Conservation (phyloP, 1,140 invertebrate genomes). For the Tetramorium alpestre region DNA sequence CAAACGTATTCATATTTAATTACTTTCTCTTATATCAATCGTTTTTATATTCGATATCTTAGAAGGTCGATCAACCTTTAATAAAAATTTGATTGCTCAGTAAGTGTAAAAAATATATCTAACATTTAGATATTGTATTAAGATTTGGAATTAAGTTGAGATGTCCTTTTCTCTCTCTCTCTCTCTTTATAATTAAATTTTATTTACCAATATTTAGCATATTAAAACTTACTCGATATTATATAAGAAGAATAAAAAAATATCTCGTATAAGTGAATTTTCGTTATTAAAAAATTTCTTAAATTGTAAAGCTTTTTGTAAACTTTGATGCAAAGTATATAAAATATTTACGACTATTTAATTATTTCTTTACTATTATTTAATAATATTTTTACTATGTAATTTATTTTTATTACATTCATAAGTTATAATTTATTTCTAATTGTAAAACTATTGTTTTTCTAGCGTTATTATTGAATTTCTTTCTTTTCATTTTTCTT, state of each 20-base stretch:
- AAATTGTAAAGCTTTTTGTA: not conserved
- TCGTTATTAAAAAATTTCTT: not conserved
- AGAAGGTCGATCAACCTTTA: not conserved
- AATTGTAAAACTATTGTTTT: constrained; percentile 11
- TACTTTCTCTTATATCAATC: not conserved
- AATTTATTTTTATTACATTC: not conserved
- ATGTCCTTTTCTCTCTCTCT: not conserved
- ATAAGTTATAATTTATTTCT: not conserved
- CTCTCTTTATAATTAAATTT: not conserved
- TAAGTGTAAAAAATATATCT: not conserved
- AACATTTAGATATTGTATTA: not conserved
- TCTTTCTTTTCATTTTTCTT: not conserved
- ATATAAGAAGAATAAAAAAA: not conserved
- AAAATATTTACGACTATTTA: not conserved
- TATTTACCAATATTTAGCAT: not conserved
- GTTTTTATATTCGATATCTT: not conserved
- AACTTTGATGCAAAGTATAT: not conserved
- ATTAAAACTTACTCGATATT: not conserved
- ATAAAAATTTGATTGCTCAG: not conserved
- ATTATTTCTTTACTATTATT: not conserved
- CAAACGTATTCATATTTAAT: not conserved
- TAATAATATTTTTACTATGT: not conserved
- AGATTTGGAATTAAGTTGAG: not conserved
- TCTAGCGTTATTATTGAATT: constrained; percentile 3
- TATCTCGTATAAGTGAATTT: not conserved